Evolutionary conservation across 2,797 vertebrate species (phyloP).

Genomic region (Hozukius guyotensis): DNA sequence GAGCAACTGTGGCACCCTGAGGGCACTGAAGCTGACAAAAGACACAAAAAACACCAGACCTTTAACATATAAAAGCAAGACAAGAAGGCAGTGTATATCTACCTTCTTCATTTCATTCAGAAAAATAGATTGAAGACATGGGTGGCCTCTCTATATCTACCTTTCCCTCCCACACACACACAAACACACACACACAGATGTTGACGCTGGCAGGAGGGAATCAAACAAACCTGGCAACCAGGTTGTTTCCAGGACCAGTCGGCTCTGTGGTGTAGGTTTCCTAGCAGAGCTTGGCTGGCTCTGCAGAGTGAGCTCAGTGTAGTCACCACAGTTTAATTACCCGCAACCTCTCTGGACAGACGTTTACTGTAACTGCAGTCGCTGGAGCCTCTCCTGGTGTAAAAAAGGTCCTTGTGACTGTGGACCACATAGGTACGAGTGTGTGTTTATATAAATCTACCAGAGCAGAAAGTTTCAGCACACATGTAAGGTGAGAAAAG

Average conservation of each 20-base stretch:
- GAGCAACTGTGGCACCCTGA: neutral
- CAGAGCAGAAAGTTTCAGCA: neutral
- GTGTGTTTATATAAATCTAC: constrained; percentile 19
- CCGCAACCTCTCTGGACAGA: constrained; percentile 54
- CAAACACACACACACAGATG: constrained; percentile 38
- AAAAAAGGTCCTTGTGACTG: constrained; percentile 41
- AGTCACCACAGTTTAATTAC: constrained; percentile 68
- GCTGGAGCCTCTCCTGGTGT: constrained; percentile 5
- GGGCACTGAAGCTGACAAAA: neutral
- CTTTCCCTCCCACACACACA: constrained; percentile 1
- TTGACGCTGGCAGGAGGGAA: constrained; percentile 62
- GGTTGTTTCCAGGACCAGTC: constrained; percentile 53
- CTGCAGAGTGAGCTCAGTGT: constrained; percentile 54
- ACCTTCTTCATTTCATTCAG: constrained; percentile 18
- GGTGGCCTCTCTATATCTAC: constrained; percentile 44
- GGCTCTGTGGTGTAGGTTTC: constrained; percentile 64
- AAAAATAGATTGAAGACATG: constrained; percentile 35
- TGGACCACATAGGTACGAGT: constrained; percentile 29
- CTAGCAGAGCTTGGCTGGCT: constrained; percentile 58
- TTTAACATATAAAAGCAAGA: constrained; percentile 3
- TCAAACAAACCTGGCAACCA: constrained; percentile 60
- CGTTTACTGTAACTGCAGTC: constrained; percentile 47
- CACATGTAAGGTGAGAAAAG: neutral
- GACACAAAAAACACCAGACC: neutral
- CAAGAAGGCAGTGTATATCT: neutral